A percentile compares a stretch with the other conserved stretches of the same genome.
Evolutionary conservation across 1,140 invertebrate species (phyloP).

Genomic region (Leptinotarsa undecemlineata): DNA sequence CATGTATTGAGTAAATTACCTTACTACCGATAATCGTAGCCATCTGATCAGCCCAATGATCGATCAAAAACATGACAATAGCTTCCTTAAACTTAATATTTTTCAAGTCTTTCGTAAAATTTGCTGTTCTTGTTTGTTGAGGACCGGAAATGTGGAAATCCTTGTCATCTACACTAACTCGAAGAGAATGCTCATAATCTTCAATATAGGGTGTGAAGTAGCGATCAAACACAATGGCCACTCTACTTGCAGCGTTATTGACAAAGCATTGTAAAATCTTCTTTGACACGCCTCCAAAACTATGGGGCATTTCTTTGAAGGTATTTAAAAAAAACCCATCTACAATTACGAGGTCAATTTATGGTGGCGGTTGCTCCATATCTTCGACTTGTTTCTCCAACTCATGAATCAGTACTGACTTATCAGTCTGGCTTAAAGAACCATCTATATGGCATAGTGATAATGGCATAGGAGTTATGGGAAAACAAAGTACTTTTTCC

Average conservation of each 20-base stretch:
- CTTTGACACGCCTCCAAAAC: constrained; percentile 43
- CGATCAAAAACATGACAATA: constrained; percentile 38
- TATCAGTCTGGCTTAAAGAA: constrained; percentile 28
- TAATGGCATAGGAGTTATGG: constrained; percentile 29
- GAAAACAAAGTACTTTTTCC: constrained; percentile 29
- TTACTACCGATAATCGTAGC: constrained; percentile 27
- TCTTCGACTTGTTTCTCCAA: constrained; percentile 17
- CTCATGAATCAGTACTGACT: constrained; percentile 22
- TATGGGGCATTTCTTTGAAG: constrained; percentile 41
- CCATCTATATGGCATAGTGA: constrained; percentile 31
- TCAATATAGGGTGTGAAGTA: constrained; percentile 31
- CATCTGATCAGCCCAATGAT: constrained; percentile 32
- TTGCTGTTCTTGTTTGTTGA: constrained; percentile 27
- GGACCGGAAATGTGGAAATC: no score
- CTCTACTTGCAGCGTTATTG: constrained; percentile 32
- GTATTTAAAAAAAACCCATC: constrained; percentile 45
- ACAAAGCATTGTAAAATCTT: constrained; percentile 37
- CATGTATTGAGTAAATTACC: constrained; percentile 30
- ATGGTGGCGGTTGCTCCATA: constrained; percentile 32
- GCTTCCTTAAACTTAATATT: constrained; percentile 38
- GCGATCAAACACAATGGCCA: constrained; percentile 36
- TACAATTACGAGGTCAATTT: constrained; percentile 26
- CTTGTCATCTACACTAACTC: constrained; percentile 21
- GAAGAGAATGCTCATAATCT: constrained; percentile 29
- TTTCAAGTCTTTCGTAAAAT: constrained; percentile 35